phyloP scores from a whole-genome alignment of 2,113 vertebrate species.

The Lamprotornis superbus region DNA sequence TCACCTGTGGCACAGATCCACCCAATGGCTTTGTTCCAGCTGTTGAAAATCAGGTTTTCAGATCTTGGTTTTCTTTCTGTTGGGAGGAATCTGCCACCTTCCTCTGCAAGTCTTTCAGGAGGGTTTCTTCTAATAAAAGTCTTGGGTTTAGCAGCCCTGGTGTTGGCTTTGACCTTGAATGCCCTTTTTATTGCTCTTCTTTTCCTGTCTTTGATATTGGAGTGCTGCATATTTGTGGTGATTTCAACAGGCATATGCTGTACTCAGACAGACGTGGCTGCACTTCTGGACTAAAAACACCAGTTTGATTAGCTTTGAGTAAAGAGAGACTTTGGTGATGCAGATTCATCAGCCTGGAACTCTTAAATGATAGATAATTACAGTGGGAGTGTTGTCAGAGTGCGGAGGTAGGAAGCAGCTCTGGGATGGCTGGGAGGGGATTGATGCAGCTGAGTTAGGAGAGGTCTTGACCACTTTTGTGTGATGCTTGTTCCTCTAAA shows the following conservation, averaged over 20 bases:
- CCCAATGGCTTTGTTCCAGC: fast-evolving
- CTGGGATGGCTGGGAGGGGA: background rate
- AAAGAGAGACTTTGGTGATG: background rate
- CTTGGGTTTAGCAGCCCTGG: background rate
- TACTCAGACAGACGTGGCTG: background rate
- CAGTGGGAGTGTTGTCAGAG: background rate
- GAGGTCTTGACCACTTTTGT: background rate
- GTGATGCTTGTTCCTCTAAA: background rate
- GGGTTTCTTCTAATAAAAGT: background rate
- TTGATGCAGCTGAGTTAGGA: background rate
- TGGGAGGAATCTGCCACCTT: background rate
- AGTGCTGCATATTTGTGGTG: background rate
- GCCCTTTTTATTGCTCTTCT: background rate
- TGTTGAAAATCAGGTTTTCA: background rate
- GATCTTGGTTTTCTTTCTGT: background rate
- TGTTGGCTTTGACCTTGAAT: background rate
- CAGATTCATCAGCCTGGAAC: background rate
- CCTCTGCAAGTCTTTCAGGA: background rate
- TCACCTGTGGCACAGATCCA: background rate
- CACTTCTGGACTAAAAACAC: background rate
- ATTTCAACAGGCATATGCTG: background rate
- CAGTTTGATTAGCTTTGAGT: background rate
- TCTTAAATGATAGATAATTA: background rate
- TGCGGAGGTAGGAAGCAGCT: fast-evolving
- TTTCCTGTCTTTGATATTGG: conserved; percentile 6